A percentile compares a stretch with the other conserved stretches of the same genome.
Conservation (phyloP, 2,113 vertebrate species). For the Perccottus glenii region DNA sequence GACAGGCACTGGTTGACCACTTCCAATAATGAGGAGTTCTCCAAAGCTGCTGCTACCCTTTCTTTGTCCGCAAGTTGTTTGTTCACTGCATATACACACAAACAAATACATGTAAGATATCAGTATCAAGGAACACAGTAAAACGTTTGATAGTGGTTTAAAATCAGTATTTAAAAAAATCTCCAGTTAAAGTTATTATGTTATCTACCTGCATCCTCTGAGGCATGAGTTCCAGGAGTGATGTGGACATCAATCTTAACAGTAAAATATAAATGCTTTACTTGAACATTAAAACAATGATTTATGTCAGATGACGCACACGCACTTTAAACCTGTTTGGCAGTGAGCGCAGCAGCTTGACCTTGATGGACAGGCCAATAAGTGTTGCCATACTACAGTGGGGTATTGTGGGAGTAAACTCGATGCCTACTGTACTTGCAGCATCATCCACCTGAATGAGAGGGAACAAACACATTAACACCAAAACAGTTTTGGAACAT, state of each 20-base stretch:
- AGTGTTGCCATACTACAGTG: slow-evolving; percentile 99
- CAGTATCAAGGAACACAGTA: not conserved
- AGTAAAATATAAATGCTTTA: not conserved
- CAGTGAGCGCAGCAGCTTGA: slow-evolving; percentile 92
- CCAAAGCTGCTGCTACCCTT: slow-evolving; percentile 93
- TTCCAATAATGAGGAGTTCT: slow-evolving; percentile 94
- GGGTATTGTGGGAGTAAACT: slow-evolving; percentile 96
- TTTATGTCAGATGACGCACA: not conserved
- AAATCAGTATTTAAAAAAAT: not conserved
- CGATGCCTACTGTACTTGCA: slow-evolving; percentile 83
- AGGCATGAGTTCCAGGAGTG: slow-evolving; percentile 91
- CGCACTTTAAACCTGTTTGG: slow-evolving; percentile 92
- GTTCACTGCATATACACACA: slow-evolving; percentile 82
- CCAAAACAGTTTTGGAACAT: not conserved
- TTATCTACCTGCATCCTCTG: slow-evolving; percentile 90
- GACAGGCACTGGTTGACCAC: slow-evolving; percentile 97
- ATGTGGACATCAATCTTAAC: slow-evolving; percentile 93
- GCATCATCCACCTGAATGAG: slow-evolving; percentile 84
- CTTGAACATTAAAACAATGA: not conserved
- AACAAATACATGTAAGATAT: not conserved
- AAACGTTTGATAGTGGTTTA: no score
- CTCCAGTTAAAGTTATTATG: slow-evolving; percentile 10
- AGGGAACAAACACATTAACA: not conserved
- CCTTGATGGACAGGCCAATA: slow-evolving; percentile 96
- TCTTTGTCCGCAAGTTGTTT: slow-evolving; percentile 98